Conservation (phyloP, 1,140 invertebrate species). For the Tetranychus urticae region DNA sequence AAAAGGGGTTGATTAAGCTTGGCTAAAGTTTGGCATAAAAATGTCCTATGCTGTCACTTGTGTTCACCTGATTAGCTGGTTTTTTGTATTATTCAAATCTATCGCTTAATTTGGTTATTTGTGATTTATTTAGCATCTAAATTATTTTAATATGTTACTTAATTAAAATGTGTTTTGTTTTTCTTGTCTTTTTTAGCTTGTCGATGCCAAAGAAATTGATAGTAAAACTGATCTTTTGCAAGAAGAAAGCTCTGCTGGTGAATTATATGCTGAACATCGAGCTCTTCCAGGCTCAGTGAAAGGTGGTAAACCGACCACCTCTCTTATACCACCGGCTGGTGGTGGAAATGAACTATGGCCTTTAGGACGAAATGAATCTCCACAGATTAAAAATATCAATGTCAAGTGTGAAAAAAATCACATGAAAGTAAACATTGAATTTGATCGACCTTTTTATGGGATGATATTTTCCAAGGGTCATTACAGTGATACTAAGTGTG, state of each 20-base stretch:
- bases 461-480: constrained; percentile 76
- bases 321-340: not conserved
- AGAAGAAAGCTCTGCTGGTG: constrained; percentile 11
- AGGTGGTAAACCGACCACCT: not conserved
- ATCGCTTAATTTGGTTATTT: too few relatives aligned
- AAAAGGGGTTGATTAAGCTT: too few relatives aligned
- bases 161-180: too few relatives aligned
- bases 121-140: too few relatives aligned
- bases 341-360: constrained; percentile 12
- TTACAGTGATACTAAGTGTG: constrained; percentile 69
- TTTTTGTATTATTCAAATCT: too few relatives aligned
- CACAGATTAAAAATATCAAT: constrained; percentile 36
- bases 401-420: constrained; percentile 86
- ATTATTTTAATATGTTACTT: too few relatives aligned
- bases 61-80: too few relatives aligned
- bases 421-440: constrained; percentile 79
- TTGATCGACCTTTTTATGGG: constrained; percentile 78
- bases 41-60: too few relatives aligned
- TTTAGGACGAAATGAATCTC: constrained; percentile 8
- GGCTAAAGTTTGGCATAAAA: too few relatives aligned
- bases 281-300: not conserved
- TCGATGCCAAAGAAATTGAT: constrained; percentile 14
- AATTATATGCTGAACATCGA: constrained; percentile 14
- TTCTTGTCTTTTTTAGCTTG: too few relatives aligned
- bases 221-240: constrained; percentile 14